These are phyloP conservation scores for Paraplagusia blochii DNA, from an alignment of 2,113 vertebrate species.

Conservation along the genomic window DNA sequence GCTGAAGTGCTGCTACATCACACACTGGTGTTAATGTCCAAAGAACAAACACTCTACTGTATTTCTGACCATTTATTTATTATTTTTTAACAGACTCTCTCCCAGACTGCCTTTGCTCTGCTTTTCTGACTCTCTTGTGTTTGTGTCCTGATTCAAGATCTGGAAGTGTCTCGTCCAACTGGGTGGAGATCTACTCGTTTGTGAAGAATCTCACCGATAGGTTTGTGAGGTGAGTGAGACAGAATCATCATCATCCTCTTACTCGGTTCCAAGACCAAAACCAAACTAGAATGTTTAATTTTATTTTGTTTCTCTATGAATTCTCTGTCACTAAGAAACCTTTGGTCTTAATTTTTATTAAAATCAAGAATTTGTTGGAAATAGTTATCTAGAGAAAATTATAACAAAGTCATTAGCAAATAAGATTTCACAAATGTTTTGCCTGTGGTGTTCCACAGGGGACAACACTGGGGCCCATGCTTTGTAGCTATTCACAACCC, in stretches of 20 bases:
- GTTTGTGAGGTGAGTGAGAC: conserved; percentile 85
- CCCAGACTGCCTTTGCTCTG: conserved; percentile 34
- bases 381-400: too few relatives aligned
- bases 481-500: too few relatives aligned
- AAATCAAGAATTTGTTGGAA: too few relatives aligned
- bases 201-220: conserved; percentile 87
- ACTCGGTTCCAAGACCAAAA: too few relatives aligned
- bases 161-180: conserved; percentile 84
- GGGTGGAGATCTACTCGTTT: conserved; percentile 88
- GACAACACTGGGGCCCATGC: too few relatives aligned
- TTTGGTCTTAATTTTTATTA: too few relatives aligned
- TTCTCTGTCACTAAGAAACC: too few relatives aligned
- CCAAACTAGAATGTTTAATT: neutral
- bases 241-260: neutral
- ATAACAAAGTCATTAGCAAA: too few relatives aligned
- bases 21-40: conserved; percentile 46
- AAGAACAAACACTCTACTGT: conserved; percentile 41
- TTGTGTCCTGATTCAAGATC: conserved; percentile 77
- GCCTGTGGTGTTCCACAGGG: too few relatives aligned
- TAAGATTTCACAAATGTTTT: too few relatives aligned
- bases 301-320: neutral
- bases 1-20: conserved; percentile 32
- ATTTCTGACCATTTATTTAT: conserved; percentile 6
- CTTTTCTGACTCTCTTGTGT: conserved; percentile 12
- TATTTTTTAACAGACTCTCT: conserved; percentile 17